Percentiles rank a stretch among this genome's conserved stretches.
Conservation (phyloP, 2,888 invertebrate species). For the Bellardia bayeri region DNA sequence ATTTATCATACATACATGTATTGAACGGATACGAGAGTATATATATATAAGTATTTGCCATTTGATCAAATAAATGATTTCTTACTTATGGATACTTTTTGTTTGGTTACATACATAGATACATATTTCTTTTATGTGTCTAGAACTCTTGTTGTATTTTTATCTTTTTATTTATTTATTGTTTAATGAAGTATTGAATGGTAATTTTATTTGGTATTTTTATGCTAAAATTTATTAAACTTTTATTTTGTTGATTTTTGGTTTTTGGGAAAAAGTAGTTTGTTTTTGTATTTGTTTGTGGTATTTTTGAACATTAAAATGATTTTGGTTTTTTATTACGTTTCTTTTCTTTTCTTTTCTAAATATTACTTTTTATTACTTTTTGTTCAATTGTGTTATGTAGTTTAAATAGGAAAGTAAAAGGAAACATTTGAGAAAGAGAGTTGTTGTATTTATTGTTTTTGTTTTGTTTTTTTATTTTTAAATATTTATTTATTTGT, state of each 20-base stretch:
- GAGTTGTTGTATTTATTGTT: slow-evolving; percentile 61
- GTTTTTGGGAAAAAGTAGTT: slow-evolving; percentile 40
- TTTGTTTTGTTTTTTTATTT: not conserved
- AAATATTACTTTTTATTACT: slow-evolving; percentile 18
- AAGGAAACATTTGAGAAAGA: slow-evolving; percentile 72
- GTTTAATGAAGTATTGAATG: slow-evolving; percentile 39
- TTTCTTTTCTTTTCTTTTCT: slow-evolving; percentile 30
- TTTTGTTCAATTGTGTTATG: slow-evolving; percentile 22
- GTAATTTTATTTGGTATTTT: slow-evolving; percentile 5
- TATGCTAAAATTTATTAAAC: slow-evolving; percentile 38
- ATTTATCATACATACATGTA: slow-evolving; percentile 34
- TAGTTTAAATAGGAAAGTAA: slow-evolving; percentile 71
- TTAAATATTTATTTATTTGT: slow-evolving; percentile 33
- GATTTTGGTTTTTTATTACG: slow-evolving; percentile 45
- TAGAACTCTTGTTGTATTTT: not conserved
- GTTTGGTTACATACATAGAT: not conserved
- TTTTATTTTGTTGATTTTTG: slow-evolving; percentile 6
- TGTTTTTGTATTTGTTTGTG: slow-evolving; percentile 19
- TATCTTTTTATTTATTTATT: slow-evolving; percentile 3
- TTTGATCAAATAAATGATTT: slow-evolving; percentile 31
- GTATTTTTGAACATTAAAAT: slow-evolving; percentile 60
- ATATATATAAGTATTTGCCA: not conserved
- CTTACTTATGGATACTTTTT: slow-evolving; percentile 24
- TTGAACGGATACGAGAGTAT: slow-evolving; percentile 1
- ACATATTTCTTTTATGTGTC: not conserved